Base-by-base conservation (phyloP, 2,797 vertebrate genomes). In the Gymnoscopelus microlampas region DNA sequence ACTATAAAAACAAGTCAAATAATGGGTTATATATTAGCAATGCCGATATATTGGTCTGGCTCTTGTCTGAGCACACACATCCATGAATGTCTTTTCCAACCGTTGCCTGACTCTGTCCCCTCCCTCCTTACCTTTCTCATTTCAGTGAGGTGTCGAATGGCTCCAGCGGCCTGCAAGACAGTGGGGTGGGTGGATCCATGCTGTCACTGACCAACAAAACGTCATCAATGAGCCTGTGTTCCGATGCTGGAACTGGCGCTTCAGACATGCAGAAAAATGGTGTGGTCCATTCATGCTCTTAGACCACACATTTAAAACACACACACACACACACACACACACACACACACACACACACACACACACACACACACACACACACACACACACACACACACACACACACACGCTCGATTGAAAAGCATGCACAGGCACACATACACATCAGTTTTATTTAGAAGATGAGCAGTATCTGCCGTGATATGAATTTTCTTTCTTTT, bases 391-490 rank as follows among this genome's bases (percentile, higher is more conserved):
- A 55, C 63, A 76, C 60, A 66, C 56, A 82, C 47, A 78, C 68
- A 76, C 63, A 68, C 83, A 83, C 62, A 88, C 82, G 87, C 88
- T 90, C 86, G 82, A 73, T 87, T 83, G 74, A 90, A 90, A 90
- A 93, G 93, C 93, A 93, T 94, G 91, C 91, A 92, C 89, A 90
- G 80, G 86, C 90, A 93, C 87, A 88, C 87, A 86, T 73, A 88
- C 83, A 89, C 73, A 72, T 19, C 48, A 14, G 87, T 93, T 94
- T 91, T 93, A 94, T 94, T 97, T 96, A 95, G 96, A 96, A 97
- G 92, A 97, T 98, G 96, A 98, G 97, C 97, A 99, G 98, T 98
- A 99, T 99, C 97, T 99, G 98, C 98, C 97, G 97, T 97, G 95
- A 95, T 96, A 97, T 98, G 94, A 96, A 94, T 96, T 98, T 98